Base-by-base conservation (phyloP, 2,888 invertebrate species). In the Alcis repandata region DNA sequence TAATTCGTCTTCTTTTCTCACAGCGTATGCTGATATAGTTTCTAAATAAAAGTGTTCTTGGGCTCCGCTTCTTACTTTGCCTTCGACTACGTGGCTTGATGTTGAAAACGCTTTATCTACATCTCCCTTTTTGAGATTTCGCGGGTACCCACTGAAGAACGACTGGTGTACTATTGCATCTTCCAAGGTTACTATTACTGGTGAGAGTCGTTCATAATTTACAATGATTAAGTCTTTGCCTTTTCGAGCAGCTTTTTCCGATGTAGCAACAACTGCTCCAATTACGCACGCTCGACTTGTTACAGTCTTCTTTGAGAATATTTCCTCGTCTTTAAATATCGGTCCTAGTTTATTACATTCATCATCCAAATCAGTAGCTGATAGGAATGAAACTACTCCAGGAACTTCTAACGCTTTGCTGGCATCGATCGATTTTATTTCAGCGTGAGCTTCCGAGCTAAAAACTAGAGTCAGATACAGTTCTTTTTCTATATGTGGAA, bases 41-140 rank as follows among this genome's bases (percentile, higher is more conserved):
- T 98, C 98, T 75, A 98, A 87, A 85, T 98, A 98, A 89, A 98
- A 98, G 84, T 98, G 98, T 83, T 98, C 98, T 85, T 98, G 98
- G 0, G 96, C 97, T 2, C 97, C 97, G 65, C 95, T 95, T 78
- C 95, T 91, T 57, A 96, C 89, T 75, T 95, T 94, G 0, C 97
- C 97, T 83, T 96, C 95, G 40, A 96, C 75, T 13, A 96, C 84
- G 82, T 96, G 94, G 17, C 95, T 95, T 1, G 97, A 94, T 59
- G 93, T 91, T n/a, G 87, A 78, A 67, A 98, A 95, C 0, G 94
- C 96, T 69, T 93, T 85, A 0, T 95, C 94, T 0, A 95, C 89
- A 80, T 98, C 94, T 0, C 98, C 97, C 74, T 94, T 95, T 40
- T 79, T 85, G 3, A 96, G 79, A 40, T 86, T 90, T 65, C 89